A percentile compares a stretch with the other conserved stretches of the same genome.
phyloP scores from a whole-genome alignment of 2,113 vertebrate species.

The Petaurus breviceps region DNA sequence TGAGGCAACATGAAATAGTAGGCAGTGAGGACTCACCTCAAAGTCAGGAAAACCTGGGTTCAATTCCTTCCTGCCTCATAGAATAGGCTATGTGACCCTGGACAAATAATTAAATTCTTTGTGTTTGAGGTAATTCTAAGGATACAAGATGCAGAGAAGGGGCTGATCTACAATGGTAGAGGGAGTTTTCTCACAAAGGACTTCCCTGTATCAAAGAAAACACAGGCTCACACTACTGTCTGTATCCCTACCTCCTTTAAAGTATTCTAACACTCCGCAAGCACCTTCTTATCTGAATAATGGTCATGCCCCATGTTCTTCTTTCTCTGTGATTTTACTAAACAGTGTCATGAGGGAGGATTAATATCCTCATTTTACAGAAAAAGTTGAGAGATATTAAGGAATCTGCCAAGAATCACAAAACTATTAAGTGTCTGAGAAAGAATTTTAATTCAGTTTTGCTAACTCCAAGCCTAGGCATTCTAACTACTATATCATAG shows the following conservation, averaged over 20 bases:
- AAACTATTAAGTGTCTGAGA: not conserved
- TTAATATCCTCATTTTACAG: not conserved
- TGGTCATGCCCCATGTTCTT: not conserved
- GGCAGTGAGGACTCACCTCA: no score
- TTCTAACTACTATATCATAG: not conserved
- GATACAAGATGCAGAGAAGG: no score
- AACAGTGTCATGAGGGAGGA: not conserved
- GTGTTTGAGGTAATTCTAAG: not conserved
- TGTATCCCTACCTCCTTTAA: not conserved
- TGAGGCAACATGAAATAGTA: no score
- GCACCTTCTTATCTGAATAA: not conserved
- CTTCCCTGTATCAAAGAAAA: not conserved
- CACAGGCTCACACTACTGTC: not conserved
- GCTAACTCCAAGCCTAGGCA: not conserved
- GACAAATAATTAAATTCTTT: not conserved
- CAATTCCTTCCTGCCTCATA: no score
- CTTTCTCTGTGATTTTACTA: not conserved
- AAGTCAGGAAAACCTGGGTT: no score
- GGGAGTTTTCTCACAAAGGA: not conserved
- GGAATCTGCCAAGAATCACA: not conserved
- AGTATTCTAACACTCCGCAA: not conserved
- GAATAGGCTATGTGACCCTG: not conserved
- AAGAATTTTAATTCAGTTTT: not conserved
- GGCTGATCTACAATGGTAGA: not conserved
- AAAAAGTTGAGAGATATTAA: not conserved